These are phyloP conservation scores for Smittia aterrima DNA, from an alignment of 2,888 invertebrate species.

Conservation along the genomic window DNA sequence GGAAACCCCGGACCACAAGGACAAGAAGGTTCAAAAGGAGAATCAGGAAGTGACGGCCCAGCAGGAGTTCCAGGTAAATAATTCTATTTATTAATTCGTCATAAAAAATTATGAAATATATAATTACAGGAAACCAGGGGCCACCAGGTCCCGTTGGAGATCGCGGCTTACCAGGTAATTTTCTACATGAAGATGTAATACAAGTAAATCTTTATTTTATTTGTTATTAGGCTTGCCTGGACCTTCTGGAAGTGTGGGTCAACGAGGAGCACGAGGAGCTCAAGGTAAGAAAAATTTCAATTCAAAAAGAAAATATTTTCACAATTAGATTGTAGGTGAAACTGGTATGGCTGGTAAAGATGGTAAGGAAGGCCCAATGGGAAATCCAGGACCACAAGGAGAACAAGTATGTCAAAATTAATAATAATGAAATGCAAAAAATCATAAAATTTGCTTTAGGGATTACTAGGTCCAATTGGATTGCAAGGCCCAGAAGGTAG, in stretches of 20 bases:
- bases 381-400: constrained; percentile 47
- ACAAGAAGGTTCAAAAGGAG: constrained; percentile 60
- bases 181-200: too few relatives aligned
- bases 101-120: too few relatives aligned
- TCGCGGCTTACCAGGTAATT: constrained; percentile 28
- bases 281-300: background rate
- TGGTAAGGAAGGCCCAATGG: constrained; percentile 70
- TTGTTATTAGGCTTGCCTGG: constrained; percentile 14
- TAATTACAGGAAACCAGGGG: constrained; percentile 16
- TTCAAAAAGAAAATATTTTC: too few relatives aligned
- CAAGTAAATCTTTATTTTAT: background rate
- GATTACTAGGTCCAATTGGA: constrained; percentile 54
- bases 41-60: constrained; percentile 61
- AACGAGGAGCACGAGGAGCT: constrained; percentile 46
- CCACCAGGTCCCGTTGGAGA: background rate
- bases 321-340: too few relatives aligned
- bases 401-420: constrained; percentile 11
- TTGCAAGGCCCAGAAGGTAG: constrained; percentile 62
- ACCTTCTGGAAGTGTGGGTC: background rate
- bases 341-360: constrained; percentile 69
- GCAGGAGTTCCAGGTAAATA: constrained; percentile 44
- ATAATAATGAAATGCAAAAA: background rate
- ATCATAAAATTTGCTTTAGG: background rate
- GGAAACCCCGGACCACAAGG: constrained; percentile 73
- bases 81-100: background rate